Evolutionary conservation across 2,113 vertebrate genomes (phyloP), one percentile per base, ranked within the genome.

Genomic region (Spea multiplicata): DNA sequence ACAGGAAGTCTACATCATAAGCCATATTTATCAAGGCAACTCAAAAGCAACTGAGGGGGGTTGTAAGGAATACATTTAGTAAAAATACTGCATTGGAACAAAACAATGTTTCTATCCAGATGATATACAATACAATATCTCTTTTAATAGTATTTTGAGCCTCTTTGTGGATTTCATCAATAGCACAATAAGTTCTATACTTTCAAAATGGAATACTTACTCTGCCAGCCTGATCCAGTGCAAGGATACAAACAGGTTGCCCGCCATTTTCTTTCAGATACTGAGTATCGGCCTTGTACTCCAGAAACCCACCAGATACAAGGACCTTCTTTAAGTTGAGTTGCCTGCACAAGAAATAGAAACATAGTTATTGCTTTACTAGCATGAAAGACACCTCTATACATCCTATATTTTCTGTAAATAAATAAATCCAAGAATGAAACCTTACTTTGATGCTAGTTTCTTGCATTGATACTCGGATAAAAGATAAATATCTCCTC

Each of bases 381-480:
- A 72, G 49, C 4, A 67, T 1, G n/a, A 0, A 14, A 16, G 59
- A 30, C 17, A 17, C 47, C 30, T 30, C 30, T 30, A 30, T 30
- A 30, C 30, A 30, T 30, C 30, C 30, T 30, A 30, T 30, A 30
- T 30, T 30, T 30, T 30, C 30, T 30, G 30, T 30, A 30, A 30
- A 30, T 30, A 30, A 30, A 30, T 30, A 30, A 30, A 30, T 30
- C 30, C 30, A 2, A 53, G 13, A 53, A 10, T 5, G 44, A 64
- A 45, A 4, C 89, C 94, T 86, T 86, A 98, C 97, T 94, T 97
- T 12, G 97, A 97, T 81, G 95, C 96, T 83, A 99, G 89, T 90
- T 98, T 99, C 86, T 98, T 99, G 93, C 97, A 99, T 83, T 98
- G 96, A 87, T 98, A 98, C 76, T 97, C 95, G 50, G 93, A 85